These are phyloP conservation scores for Polyommatus iphigenia DNA, from an alignment of 2,888 invertebrate genomes.

Conservation along the genomic window DNA sequence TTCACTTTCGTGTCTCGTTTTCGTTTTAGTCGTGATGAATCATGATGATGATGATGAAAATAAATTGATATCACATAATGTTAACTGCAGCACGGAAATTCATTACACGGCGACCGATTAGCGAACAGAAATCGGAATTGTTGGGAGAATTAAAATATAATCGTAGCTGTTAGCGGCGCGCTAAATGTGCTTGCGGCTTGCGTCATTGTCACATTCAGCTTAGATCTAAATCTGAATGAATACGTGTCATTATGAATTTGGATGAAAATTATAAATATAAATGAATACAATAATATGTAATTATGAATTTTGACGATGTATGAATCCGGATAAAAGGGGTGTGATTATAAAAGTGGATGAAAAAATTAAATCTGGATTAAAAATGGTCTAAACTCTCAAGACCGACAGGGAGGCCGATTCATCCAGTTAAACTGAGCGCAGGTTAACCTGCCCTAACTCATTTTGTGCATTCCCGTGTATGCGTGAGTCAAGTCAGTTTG, in stretches of 20 bases:
- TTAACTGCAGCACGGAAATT: slow-evolving; percentile 3
- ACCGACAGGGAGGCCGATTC: no score
- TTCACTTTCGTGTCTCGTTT: no score
- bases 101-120: background rate
- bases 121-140: slow-evolving; percentile 15
- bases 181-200: slow-evolving; percentile 4
- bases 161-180: background rate
- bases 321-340: no score
- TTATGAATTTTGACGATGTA: no score
- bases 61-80: background rate
- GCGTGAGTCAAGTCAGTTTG: background rate
- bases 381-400: no score
- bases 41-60: background rate
- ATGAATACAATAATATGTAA: no score
- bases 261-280: background rate
- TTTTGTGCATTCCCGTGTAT: no score
- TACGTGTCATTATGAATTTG: background rate
- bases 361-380: no score
- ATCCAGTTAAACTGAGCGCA: no score
- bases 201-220: background rate
- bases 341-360: no score
- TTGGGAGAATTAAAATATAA: slow-evolving; percentile 4
- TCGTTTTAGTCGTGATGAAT: background rate
- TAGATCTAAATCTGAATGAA: background rate
- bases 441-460: no score